Conservation (phyloP, 2,888 invertebrate genomes). For the Agrotis ipsilon region DNA sequence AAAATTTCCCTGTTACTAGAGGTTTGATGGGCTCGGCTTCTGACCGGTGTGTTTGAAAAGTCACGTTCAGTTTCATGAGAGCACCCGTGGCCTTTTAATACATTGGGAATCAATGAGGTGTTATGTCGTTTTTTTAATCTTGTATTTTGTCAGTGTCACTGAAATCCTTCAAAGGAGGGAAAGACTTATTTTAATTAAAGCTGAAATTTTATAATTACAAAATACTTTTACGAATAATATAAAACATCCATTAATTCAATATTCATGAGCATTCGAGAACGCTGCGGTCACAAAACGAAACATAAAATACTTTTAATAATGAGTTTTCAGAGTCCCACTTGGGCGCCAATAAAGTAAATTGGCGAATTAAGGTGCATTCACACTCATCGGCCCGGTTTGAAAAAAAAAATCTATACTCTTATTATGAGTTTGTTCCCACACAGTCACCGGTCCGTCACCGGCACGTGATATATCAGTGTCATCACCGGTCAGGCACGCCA, state of each 20-base stretch:
- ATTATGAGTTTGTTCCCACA: too few relatives aligned
- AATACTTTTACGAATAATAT: not conserved
- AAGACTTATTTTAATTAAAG: not conserved
- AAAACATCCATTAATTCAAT: not conserved
- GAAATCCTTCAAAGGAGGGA: too few relatives aligned
- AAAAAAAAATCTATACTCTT: too few relatives aligned
- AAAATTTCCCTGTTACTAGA: slow-evolving; percentile 51
- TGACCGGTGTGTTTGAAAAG: slow-evolving; percentile 40
- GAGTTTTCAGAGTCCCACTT: slow-evolving; percentile 34
- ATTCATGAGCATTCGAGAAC: not conserved
- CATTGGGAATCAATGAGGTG: not conserved
- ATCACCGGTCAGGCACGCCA: too few relatives aligned
- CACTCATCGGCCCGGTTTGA: too few relatives aligned
- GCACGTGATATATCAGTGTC: too few relatives aligned
- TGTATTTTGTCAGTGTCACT: not conserved
- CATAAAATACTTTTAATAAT: slow-evolving; percentile 16
- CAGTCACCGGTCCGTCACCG: too few relatives aligned
- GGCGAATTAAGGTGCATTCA: slow-evolving; percentile 19
- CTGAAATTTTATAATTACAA: not conserved
- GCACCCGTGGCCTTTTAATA: slow-evolving; percentile 17
- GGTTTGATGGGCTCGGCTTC: slow-evolving; percentile 33
- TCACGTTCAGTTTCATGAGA: slow-evolving; percentile 41
- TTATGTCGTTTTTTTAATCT: not conserved
- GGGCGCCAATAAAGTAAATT: slow-evolving; percentile 54
- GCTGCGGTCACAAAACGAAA: not conserved